Percentiles rank a stretch among this genome's conserved stretches.
Conservation (phyloP, 2,113 vertebrate species). For the Macquaria australasica region DNA sequence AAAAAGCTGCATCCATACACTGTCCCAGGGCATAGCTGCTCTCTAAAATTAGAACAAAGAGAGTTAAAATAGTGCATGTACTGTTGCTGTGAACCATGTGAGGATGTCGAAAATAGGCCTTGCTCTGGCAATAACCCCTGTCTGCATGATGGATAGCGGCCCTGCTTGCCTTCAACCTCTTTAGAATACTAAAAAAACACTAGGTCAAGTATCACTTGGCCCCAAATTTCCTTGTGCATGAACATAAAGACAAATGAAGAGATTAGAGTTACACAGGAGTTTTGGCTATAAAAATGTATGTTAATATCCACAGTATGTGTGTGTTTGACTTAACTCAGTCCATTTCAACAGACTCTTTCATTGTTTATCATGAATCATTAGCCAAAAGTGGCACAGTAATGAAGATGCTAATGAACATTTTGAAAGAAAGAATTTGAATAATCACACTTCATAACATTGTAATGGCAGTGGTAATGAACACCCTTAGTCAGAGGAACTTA, state of each 20-base stretch:
- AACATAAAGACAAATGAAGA: constrained; percentile 46
- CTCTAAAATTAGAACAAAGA: constrained; percentile 22
- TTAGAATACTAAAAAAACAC: constrained; percentile 59
- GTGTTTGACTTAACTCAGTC: neutral
- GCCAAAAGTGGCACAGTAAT: neutral
- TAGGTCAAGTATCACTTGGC: constrained; percentile 59
- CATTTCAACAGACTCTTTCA: constrained; percentile 2
- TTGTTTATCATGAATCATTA: constrained; percentile 20
- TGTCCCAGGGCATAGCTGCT: constrained; percentile 6
- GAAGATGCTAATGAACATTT: constrained; percentile 20
- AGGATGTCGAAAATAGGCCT: constrained; percentile 68
- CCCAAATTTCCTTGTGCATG: constrained; percentile 22
- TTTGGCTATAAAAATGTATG: neutral
- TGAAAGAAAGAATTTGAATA: neutral
- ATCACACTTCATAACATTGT: constrained; percentile 8
- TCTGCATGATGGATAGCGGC: constrained; percentile 74
- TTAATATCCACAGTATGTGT: constrained; percentile 10
- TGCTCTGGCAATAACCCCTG: constrained; percentile 59
- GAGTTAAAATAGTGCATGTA: constrained; percentile 24
- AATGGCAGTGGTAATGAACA: constrained; percentile 28
- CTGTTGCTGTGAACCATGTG: constrained; percentile 45
- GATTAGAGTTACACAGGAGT: constrained; percentile 12
- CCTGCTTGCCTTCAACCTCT: constrained; percentile 62
- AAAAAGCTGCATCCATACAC: constrained; percentile 4
- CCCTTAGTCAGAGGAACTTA: constrained; percentile 5